Base-by-base conservation (phyloP, 2,888 invertebrate species). In the Cactoblastis cactorum region DNA sequence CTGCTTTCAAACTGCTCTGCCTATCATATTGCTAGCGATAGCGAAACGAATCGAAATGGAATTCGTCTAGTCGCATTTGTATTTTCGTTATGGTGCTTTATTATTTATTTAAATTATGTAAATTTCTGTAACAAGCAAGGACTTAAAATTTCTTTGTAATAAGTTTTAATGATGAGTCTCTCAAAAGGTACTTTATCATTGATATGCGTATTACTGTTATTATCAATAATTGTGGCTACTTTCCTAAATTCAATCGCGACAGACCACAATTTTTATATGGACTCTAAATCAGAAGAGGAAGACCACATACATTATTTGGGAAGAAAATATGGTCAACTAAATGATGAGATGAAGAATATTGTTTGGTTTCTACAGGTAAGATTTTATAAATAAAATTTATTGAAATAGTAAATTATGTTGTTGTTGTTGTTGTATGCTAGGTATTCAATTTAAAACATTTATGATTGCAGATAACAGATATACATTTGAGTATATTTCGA, bases 401-500 rank as follows among this genome's bases (percentile, higher is more conserved):
- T 28, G 9, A 9, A 8, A 28, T 28, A n/a, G 39, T 17, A 19
- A 19, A 39, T 12, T 39, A 22, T 28, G 28, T 28, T 28, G 9
- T 28, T 28, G 28, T 28, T 28, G 28, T 6, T 9, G 9, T 6
- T 28, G 22, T 9, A 4, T 28, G 5, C 1, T 1, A 28, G 28
- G 5, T 4, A 28, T 5, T 4, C 5, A 28, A 8, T 28, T 8
- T 6, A 4, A 28, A 28, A 28, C 9, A 28, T 9, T 4, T 28
- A 15, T 55, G 19, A 17, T 66, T 90, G 45, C 76, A 97, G 96
- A 94, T 97, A 67, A 95, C 96, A 53, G 97, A 97, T 80, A 92
- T 97, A 58, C 97, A 97, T 76, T 93, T 97, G 55, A 97, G 97
- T 77, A 93, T 95, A 79, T 96, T 95, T 76, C 91, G 93, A 68